These are phyloP conservation scores for Apostichopus leukothele DNA, from an alignment of 53 echinoderm and acorn worm genomes.

Conservation along the genomic window DNA sequence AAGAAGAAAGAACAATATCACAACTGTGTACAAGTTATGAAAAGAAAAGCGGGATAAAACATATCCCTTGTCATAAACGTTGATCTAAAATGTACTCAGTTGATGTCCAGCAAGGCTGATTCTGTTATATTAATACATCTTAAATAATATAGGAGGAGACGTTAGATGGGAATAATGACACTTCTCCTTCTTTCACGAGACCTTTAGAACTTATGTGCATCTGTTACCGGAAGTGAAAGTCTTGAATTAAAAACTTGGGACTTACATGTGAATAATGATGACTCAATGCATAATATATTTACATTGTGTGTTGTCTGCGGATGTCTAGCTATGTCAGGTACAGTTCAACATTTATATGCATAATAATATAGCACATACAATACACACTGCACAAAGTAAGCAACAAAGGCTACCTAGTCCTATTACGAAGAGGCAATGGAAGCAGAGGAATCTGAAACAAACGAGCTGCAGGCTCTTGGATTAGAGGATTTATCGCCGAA, in stretches of 20 bases:
- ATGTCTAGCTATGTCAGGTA: not conserved
- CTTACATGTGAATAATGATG: constrained; percentile 6
- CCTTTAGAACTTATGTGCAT: no score
- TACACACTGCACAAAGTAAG: not conserved
- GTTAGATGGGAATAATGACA: no score
- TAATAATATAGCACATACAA: not conserved
- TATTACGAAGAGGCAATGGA: constrained; percentile 10
- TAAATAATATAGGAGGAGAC: no score
- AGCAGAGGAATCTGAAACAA: not conserved
- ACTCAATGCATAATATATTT: constrained; percentile 14
- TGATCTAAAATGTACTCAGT: no score
- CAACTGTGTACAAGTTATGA: no score
- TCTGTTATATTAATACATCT: no score
- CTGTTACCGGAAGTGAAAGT: not conserved
- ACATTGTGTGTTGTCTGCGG: constrained; percentile 11
- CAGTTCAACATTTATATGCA: not conserved
- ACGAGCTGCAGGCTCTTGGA: constrained; percentile 11
- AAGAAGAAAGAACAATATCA: not conserved
- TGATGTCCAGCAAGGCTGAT: no score
- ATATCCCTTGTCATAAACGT: no score
- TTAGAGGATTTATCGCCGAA: constrained; percentile 23
- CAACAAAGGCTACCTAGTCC: not conserved
- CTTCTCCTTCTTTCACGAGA: no score
- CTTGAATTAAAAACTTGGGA: not conserved
- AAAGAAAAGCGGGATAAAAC: no score